Evolutionary conservation across 1,140 invertebrate genomes (phyloP).

Genomic region (Potamilus streckersoni): DNA sequence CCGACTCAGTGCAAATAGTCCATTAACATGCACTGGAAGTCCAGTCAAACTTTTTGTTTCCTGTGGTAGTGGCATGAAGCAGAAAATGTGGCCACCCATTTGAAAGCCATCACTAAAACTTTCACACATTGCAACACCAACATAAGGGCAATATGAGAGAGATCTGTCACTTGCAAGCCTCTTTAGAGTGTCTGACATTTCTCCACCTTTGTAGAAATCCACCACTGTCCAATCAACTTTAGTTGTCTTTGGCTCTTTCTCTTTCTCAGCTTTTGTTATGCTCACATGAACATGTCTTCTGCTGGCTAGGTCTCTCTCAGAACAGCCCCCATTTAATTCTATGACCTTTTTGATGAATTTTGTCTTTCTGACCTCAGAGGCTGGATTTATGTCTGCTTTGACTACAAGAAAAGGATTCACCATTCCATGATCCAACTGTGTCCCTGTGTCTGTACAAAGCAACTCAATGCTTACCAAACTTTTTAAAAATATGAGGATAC

Average conservation of each 20-base stretch:
- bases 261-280: no score
- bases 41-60: conserved; percentile 38
- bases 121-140: conserved; percentile 9
- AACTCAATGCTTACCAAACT: conserved; percentile 5
- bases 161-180: conserved; percentile 2
- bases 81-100: conserved; percentile 45
- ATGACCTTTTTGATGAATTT: no score
- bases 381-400: no score
- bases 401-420: no score
- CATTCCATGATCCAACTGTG: no score
- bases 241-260: no score
- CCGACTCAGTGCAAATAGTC: conserved; percentile 47
- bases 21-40: conserved; percentile 55
- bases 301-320: no score
- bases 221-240: conserved; percentile 11
- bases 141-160: conserved; percentile 16
- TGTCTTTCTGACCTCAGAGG: no score
- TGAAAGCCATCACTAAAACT: not conserved
- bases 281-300: no score
- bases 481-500: conserved; percentile 46
- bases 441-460: no score
- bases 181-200: conserved; percentile 9
- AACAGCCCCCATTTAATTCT: no score
- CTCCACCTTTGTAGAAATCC: conserved; percentile 11
- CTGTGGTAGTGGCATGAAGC: conserved; percentile 53